phyloP scores from a whole-genome alignment of 2,113 vertebrate genomes.

The Rhinoptilus africanus region DNA sequence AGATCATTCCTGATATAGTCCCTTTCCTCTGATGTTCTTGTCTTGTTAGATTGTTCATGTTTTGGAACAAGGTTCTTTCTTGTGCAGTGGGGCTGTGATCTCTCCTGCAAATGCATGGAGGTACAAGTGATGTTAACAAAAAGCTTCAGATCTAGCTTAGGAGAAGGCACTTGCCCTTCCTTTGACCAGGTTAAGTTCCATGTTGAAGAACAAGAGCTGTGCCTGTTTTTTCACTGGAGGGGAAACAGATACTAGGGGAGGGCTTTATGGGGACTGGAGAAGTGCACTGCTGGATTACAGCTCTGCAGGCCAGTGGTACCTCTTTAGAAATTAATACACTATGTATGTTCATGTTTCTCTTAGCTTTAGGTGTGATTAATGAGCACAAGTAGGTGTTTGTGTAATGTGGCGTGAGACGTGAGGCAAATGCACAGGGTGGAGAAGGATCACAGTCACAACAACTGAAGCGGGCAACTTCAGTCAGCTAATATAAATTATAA shows the following conservation, averaged over 20 bases:
- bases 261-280: not conserved
- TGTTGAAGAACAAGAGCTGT: not conserved
- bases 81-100: not conserved
- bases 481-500: not conserved
- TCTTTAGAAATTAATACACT: not conserved
- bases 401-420: not conserved
- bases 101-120: not conserved
- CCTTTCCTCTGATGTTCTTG: not conserved
- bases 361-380: not conserved
- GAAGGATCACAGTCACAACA: not conserved
- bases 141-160: not conserved
- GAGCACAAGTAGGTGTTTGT: not conserved
- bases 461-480: not conserved
- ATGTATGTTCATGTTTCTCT: not conserved
- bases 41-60: not conserved
- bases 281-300: not conserved
- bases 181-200: not conserved
- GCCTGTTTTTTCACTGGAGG: not conserved
- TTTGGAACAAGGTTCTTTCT: not conserved
- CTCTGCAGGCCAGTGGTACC: not conserved
- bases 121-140: not conserved
- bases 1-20: not conserved
- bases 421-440: not conserved
- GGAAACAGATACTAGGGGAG: not conserved
- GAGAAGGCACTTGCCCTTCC: not conserved